Conservation (phyloP, 2,888 invertebrate genomes). For the Dasysyrphus albostriatus region DNA sequence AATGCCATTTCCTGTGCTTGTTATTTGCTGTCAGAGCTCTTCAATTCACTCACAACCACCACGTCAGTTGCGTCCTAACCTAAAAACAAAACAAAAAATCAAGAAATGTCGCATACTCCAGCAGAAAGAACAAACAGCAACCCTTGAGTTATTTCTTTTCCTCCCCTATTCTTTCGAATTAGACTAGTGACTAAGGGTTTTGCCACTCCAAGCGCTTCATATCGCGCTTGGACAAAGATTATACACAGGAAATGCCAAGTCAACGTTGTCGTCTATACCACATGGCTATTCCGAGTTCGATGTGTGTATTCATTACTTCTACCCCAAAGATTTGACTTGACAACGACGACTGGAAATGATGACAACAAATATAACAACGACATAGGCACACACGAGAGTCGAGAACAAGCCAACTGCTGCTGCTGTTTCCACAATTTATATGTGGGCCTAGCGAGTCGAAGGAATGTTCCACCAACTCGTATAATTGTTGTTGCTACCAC, state of each 20-base stretch:
- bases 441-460: constrained; percentile 61
- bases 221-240: constrained; percentile 45
- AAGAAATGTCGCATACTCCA: constrained; percentile 50
- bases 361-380: constrained; percentile 51
- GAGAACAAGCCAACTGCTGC: constrained; percentile 62
- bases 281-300: constrained; percentile 57
- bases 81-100: constrained; percentile 49
- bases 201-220: constrained; percentile 54
- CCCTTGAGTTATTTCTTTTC: constrained; percentile 64
- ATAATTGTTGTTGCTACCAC: constrained; percentile 50
- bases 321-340: constrained; percentile 64
- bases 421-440: constrained; percentile 50
- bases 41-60: constrained; percentile 56
- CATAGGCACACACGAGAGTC: constrained; percentile 47
- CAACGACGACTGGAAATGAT: constrained; percentile 62
- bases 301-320: constrained; percentile 41
- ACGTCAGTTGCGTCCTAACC: constrained; percentile 72
- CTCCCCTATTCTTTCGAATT: constrained; percentile 50
- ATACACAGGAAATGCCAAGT: constrained; percentile 36
- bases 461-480: constrained; percentile 50
- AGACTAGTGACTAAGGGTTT: constrained; percentile 39
- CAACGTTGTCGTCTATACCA: constrained; percentile 41
- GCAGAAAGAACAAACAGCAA: constrained; percentile 43
- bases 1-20: constrained; percentile 68
- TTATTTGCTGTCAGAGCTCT: constrained; percentile 40